Conservation (phyloP, 2,113 vertebrate genomes). For the Brachirus orientalis region DNA sequence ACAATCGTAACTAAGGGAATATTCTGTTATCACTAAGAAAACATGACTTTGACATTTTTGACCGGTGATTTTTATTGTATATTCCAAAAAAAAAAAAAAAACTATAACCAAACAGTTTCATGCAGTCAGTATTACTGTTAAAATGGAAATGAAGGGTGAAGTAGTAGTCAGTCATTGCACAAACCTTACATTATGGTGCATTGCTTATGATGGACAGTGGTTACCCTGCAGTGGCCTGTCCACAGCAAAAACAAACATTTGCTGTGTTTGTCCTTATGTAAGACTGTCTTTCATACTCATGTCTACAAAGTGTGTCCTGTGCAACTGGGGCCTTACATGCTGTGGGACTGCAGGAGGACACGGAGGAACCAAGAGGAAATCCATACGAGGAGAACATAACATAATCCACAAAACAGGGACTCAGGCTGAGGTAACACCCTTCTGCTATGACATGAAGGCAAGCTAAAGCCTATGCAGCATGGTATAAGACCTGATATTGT, state of each 20-base stretch:
- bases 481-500: slow-evolving; percentile 13
- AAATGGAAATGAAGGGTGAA: neutral
- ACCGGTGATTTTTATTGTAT: neutral
- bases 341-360: slow-evolving; percentile 59
- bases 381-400: slow-evolving; percentile 58
- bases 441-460: slow-evolving; percentile 27
- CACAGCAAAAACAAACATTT: slow-evolving; percentile 2
- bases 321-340: slow-evolving; percentile 40
- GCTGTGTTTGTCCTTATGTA: neutral
- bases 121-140: neutral
- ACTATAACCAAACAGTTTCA: neutral
- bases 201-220: slow-evolving; percentile 2
- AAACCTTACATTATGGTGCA: neutral
- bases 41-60: slow-evolving; percentile 2
- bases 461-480: slow-evolving; percentile 3
- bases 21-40: slow-evolving; percentile 18
- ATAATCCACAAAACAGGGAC: slow-evolving; percentile 38
- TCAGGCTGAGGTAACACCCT: slow-evolving; percentile 24
- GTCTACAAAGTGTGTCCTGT: slow-evolving; percentile 31
- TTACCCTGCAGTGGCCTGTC: neutral
- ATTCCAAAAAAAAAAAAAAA: no score
- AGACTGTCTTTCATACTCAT: slow-evolving; percentile 12
- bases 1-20: slow-evolving; percentile 70
- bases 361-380: slow-evolving; percentile 60
- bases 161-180: neutral